These are phyloP conservation scores for Lithobates sylvaticus DNA, from an alignment of 2,797 vertebrate genomes.

Conservation along the genomic window DNA sequence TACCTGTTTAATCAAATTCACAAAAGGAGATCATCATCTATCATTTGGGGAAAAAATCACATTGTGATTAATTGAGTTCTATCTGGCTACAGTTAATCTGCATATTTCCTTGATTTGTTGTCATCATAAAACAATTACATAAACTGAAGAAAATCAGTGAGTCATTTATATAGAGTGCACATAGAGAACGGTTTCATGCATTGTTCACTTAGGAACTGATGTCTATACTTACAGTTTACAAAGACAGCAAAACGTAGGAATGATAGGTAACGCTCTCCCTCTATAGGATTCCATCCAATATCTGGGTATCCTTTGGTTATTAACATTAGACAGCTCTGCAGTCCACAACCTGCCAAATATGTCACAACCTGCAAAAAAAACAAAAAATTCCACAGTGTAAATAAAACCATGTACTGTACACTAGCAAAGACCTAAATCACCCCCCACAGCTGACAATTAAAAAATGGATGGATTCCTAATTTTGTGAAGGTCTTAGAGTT, in stretches of 20 bases:
- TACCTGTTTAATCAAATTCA: neutral
- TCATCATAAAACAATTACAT: neutral
- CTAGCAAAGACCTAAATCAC: too few species aligned
- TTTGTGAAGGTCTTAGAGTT: too few species aligned
- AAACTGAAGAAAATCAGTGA: neutral
- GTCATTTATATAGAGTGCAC: neutral
- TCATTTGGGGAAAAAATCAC: neutral
- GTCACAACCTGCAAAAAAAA: constrained; percentile 87
- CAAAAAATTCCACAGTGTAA: constrained; percentile 9
- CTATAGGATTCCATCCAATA: constrained; percentile 98
- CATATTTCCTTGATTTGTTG: neutral
- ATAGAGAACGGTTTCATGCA: neutral
- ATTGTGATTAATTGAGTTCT: neutral
- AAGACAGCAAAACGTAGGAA: constrained; percentile 98
- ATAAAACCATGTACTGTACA: neutral
- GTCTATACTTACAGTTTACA: constrained; percentile 87
- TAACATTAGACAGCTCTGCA: constrained; percentile 95
- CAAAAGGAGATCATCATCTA: neutral
- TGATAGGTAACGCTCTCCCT: constrained; percentile 96
- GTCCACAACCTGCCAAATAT: constrained; percentile 94
- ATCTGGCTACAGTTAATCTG: neutral
- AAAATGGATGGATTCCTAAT: too few species aligned
- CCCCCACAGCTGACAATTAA: too few species aligned
- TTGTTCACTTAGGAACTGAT: neutral
- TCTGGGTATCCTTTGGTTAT: constrained; percentile 95